Conservation (phyloP, 2,113 vertebrate species). For the Lates calcarifer region DNA sequence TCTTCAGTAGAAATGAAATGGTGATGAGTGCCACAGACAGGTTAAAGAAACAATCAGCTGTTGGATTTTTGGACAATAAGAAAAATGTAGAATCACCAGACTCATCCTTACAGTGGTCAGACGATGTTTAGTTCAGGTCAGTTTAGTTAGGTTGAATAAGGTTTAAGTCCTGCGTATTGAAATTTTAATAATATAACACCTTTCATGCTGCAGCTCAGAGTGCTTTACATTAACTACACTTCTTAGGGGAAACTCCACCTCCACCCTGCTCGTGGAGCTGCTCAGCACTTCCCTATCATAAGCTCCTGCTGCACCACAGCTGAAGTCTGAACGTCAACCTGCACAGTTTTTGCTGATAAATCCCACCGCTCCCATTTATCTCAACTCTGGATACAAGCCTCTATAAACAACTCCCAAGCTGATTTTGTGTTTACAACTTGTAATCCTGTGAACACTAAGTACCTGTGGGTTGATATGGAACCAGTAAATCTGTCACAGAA, state of each 20-base stretch:
- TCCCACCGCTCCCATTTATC: constrained; percentile 40
- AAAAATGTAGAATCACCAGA: too few species aligned
- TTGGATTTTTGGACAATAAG: too few species aligned
- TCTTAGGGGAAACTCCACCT: constrained; percentile 16
- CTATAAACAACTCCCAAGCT: constrained; percentile 50
- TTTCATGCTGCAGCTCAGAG: neutral
- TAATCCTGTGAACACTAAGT: constrained; percentile 57
- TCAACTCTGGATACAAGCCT: constrained; percentile 33
- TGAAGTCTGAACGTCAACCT: constrained; percentile 23
- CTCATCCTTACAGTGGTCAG: too few species aligned
- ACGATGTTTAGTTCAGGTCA: neutral
- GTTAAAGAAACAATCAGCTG: too few species aligned
- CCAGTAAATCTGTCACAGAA: constrained; percentile 42
- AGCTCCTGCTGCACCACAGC: neutral
- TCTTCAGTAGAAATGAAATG: too few species aligned
- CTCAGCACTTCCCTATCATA: neutral
- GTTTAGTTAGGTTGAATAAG: neutral
- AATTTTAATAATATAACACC: neutral
- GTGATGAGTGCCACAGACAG: too few species aligned
- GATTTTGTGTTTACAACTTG: constrained; percentile 62
- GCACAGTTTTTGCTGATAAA: constrained; percentile 40
- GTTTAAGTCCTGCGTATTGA: neutral
- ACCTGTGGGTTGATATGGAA: constrained; percentile 48
- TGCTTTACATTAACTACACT: neutral
- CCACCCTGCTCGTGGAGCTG: neutral